A percentile compares a stretch with the other conserved stretches of the same genome.
Evolutionary conservation across 1,140 invertebrate genomes (phyloP).

Genomic region (Andrena cerasifolii): DNA sequence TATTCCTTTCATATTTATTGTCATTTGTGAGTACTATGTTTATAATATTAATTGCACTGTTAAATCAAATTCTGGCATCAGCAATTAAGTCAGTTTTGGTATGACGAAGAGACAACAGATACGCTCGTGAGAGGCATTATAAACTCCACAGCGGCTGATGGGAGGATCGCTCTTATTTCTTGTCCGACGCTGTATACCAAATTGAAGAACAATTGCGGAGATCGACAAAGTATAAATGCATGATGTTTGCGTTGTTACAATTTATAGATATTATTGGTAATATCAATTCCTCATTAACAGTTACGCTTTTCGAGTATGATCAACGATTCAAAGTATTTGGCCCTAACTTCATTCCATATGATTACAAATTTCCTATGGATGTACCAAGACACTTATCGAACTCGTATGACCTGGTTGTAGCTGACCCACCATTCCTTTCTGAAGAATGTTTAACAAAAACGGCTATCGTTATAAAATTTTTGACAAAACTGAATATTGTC

Average conservation of each 20-base stretch:
- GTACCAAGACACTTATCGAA: slow-evolving; percentile 85
- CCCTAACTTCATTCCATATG: slow-evolving; percentile 93
- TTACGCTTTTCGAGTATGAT: slow-evolving; percentile 92
- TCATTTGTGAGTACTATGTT: slow-evolving; percentile 9
- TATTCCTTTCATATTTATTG: neutral
- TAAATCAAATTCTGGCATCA: slow-evolving; percentile 80
- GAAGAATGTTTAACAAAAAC: slow-evolving; percentile 96
- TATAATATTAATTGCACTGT: neutral
- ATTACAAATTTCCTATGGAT: slow-evolving; percentile 92
- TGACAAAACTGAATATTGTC: slow-evolving; percentile 92
- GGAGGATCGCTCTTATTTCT: slow-evolving; percentile 92
- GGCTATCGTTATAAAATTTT: slow-evolving; percentile 89
- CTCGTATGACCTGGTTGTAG: slow-evolving; percentile 93
- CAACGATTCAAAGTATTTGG: slow-evolving; percentile 90
- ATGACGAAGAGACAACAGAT: slow-evolving; percentile 90
- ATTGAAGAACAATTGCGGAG: slow-evolving; percentile 83
- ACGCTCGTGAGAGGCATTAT: slow-evolving; percentile 86
- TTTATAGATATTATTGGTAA: slow-evolving; percentile 4
- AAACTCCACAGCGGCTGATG: slow-evolving; percentile 81
- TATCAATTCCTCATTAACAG: slow-evolving; percentile 81
- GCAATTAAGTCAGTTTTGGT: slow-evolving; percentile 99
- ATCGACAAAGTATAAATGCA: slow-evolving; percentile 75
- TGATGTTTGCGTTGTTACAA: slow-evolving; percentile 13
- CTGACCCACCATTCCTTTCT: slow-evolving; percentile 96
- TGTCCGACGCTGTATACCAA: slow-evolving; percentile 93